Conservation (phyloP, 2,888 invertebrate genomes). For the Cactoblastis cactorum region DNA sequence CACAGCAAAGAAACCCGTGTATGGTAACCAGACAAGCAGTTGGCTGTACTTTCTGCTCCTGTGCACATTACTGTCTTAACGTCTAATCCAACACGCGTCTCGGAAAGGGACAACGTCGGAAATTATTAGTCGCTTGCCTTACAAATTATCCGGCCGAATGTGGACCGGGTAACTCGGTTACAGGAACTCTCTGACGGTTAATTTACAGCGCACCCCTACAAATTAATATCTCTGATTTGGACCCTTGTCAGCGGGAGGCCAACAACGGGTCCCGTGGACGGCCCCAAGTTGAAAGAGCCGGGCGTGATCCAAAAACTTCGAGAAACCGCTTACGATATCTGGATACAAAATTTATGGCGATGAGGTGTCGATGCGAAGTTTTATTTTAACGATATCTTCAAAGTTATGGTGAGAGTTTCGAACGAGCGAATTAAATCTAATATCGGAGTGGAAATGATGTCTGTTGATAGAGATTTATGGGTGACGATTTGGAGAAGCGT, state of each 20-base stretch:
- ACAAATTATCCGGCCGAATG: conserved; percentile 59
- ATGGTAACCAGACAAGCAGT: too few species aligned
- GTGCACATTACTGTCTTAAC: conserved; percentile 26
- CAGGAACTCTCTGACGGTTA: conserved; percentile 63
- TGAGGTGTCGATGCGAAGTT: conserved; percentile 1
- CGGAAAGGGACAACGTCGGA: conserved; percentile 42
- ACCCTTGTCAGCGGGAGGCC: conserved; percentile 67
- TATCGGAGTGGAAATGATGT: not conserved
- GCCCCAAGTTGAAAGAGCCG: conserved; percentile 26
- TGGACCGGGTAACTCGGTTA: conserved; percentile 60
- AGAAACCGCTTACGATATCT: not conserved
- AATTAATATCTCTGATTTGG: conserved; percentile 77
- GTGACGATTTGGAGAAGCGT: not conserved
- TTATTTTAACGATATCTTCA: conserved; percentile 3
- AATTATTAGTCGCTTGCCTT: conserved; percentile 63
- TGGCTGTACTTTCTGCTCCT: conserved; percentile 1
- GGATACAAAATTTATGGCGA: conserved; percentile 3
- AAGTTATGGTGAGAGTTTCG: not conserved
- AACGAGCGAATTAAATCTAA: conserved; percentile 2
- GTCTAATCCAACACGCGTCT: conserved; percentile 40
- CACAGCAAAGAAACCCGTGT: too few species aligned
- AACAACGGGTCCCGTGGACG: conserved; percentile 35
- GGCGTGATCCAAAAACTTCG: conserved; percentile 15
- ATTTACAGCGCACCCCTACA: conserved; percentile 71
- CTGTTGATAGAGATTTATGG: not conserved